Percentiles rank a stretch among this genome's conserved stretches.
phyloP scores from a whole-genome alignment of 2,113 vertebrate species.

The Syngnathoides biaculeatus region DNA sequence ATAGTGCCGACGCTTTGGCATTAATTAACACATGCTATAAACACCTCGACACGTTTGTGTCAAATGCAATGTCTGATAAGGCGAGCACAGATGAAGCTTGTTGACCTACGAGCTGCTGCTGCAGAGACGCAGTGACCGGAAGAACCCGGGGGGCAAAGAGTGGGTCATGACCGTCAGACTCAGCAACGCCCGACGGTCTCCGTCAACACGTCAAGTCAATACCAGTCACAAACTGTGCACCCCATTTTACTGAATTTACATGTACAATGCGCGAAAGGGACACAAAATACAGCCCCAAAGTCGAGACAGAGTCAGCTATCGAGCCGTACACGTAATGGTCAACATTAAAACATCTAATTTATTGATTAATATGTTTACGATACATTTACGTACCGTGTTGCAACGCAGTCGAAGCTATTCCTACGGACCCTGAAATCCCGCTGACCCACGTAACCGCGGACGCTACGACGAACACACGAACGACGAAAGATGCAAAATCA shows the following conservation, averaged over 20 bases:
- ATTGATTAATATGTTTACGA: conserved; percentile 18
- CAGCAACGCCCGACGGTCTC: conserved; percentile 4
- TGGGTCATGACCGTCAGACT: conserved; percentile 8
- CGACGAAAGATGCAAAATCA: background rate
- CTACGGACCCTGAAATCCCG: conserved; percentile 1
- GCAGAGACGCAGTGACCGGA: conserved; percentile 17
- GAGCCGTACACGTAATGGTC: background rate
- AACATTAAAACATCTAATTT: background rate
- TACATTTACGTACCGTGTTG: conserved; percentile 55
- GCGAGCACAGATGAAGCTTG: conserved; percentile 6
- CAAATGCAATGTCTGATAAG: background rate
- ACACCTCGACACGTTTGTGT: background rate
- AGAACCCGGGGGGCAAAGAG: conserved; percentile 6
- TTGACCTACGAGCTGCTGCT: conserved; percentile 1
- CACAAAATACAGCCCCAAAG: background rate
- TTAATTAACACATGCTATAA: background rate
- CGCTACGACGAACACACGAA: background rate
- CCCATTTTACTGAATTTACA: background rate
- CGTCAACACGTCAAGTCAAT: conserved; percentile 22
- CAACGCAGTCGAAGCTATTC: conserved; percentile 31
- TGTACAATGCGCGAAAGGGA: background rate
- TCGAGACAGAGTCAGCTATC: background rate
- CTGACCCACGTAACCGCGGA: background rate
- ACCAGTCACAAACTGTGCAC: background rate
- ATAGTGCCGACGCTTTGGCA: no score